Conservation (phyloP, 1,140 invertebrate genomes). For the Chelonus insularis region DNA sequence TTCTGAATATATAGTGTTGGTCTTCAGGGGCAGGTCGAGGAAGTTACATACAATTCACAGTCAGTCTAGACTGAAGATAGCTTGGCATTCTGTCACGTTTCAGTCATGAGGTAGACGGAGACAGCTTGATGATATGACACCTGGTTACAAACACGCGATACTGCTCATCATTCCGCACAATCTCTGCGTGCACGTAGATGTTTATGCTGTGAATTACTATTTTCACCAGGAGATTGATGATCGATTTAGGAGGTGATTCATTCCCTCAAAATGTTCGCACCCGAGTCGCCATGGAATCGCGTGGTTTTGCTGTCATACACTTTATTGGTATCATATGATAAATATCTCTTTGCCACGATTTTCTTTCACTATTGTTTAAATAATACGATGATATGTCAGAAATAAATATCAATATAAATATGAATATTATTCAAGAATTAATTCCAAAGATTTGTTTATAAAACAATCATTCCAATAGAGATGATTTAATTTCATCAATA, state of each 20-base stretch:
- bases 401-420: too few relatives aligned
- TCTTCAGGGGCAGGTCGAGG: conserved; percentile 32
- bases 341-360: too few relatives aligned
- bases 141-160: conserved; percentile 29
- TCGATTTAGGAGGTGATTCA: neutral
- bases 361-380: too few relatives aligned
- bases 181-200: neutral
- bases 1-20: conserved; percentile 9
- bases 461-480: too few relatives aligned
- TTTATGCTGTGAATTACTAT: conserved; percentile 3
- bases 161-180: conserved; percentile 9
- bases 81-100: conserved; percentile 36
- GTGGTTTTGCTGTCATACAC: neutral
- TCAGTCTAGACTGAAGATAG: conserved; percentile 23
- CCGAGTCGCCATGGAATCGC: neutral
- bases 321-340: too few relatives aligned
- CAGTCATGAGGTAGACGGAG: conserved; percentile 29
- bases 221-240: conserved; percentile 1
- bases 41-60: conserved; percentile 37
- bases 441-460: too few relatives aligned
- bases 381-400: too few relatives aligned
- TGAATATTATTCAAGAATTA: too few relatives aligned
- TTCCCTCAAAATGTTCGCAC: conserved; percentile 7
- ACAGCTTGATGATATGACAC: conserved; percentile 31
- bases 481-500: too few relatives aligned